A percentile compares a stretch with the other conserved stretches of the same genome.
Conservation (phyloP, 2,888 invertebrate genomes). For the Periphyllus acericola region DNA sequence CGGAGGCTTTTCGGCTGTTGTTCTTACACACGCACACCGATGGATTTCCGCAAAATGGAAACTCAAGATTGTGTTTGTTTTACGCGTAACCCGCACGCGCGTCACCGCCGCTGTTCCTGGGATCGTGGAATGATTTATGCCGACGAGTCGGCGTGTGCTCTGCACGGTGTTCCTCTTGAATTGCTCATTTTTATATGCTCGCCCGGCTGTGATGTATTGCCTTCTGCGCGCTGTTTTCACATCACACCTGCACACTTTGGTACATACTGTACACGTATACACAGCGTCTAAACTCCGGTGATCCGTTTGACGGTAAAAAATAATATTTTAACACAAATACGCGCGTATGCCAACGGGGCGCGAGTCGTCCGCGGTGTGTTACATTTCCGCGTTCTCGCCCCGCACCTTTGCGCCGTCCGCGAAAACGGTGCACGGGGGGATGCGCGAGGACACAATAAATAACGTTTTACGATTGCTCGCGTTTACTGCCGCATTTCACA, state of each 20-base stretch:
- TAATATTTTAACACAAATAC: background rate
- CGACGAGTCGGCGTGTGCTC: background rate
- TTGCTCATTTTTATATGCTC: background rate
- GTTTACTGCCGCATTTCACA: background rate
- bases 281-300: background rate
- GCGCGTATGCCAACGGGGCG: background rate
- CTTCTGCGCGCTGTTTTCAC: too few relatives aligned
- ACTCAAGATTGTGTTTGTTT: slow-evolving; percentile 1
- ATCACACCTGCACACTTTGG: too few relatives aligned
- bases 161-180: background rate
- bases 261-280: too few relatives aligned
- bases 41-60: slow-evolving; percentile 14
- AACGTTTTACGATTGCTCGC: background rate
- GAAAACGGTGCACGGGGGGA: background rate
- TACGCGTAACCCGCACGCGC: background rate
- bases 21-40: background rate
- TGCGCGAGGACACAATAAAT: background rate
- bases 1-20: background rate
- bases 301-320: background rate
- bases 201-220: background rate
- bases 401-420: background rate
- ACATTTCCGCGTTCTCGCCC: background rate
- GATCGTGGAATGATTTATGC: background rate
- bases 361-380: background rate
- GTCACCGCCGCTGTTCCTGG: background rate